These are phyloP conservation scores for Clarias gariepinus DNA, from an alignment of 2,113 vertebrate species.

Conservation along the genomic window DNA sequence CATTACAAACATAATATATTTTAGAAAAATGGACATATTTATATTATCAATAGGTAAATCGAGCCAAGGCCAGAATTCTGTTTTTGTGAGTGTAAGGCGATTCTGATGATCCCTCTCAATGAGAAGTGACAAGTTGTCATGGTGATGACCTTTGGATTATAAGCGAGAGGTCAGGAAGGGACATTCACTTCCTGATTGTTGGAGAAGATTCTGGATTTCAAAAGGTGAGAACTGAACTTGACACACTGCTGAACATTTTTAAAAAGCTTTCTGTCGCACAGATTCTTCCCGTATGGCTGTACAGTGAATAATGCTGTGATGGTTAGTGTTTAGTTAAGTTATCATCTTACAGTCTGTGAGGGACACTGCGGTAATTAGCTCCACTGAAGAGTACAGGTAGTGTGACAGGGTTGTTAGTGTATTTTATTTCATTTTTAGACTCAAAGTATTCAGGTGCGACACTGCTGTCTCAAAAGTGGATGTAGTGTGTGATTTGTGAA, in stretches of 20 bases:
- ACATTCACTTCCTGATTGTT: conserved; percentile 18
- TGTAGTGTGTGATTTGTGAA: not conserved
- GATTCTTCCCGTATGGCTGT: not conserved
- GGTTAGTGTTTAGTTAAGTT: not conserved
- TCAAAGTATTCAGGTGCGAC: no score
- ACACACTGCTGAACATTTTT: not conserved
- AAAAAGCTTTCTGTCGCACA: not conserved
- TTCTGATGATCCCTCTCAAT: not conserved
- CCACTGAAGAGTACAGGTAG: not conserved
- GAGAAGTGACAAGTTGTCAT: not conserved
- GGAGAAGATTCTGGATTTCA: not conserved
- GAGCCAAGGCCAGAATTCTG: no score
- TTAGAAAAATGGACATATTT: no score
- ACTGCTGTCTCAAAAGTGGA: not conserved
- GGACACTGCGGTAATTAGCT: not conserved
- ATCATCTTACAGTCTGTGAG: not conserved
- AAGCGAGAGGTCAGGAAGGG: not conserved
- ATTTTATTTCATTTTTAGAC: not conserved
- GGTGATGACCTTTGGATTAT: conserved; percentile 35
- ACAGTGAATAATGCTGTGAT: not conserved
- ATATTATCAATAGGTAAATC: no score
- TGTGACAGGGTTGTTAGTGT: not conserved
- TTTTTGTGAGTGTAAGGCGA: not conserved
- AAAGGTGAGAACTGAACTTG: conserved; percentile 17
- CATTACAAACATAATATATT: no score